Base-by-base conservation (phyloP, 1,140 invertebrate species). In the Streblospio benedicti region DNA sequence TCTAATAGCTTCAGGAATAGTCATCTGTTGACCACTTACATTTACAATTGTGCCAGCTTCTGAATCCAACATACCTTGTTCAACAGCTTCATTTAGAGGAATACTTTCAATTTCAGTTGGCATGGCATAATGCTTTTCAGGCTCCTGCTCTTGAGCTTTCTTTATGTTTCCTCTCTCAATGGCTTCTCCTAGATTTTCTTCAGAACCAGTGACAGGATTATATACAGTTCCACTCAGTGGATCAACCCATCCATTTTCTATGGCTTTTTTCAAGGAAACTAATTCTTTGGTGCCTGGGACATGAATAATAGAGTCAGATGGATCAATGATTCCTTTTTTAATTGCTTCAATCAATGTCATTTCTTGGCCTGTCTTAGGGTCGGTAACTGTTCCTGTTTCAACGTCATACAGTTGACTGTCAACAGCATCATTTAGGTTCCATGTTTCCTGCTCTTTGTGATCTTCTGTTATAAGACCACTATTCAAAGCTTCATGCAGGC, bases 1-100 rank as follows among this genome's bases (percentile, higher is more conserved):
- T 65, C 86, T 77, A 45, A 95, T 78, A 9, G 93, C 91, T 74
- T 91, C 82, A 41, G 82, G 77, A 28, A 94, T 76, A 25, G 83
- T 83, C 16, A 84, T 82, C 67, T 94, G 65, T 85, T 83, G 85
- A 23, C 87, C 87, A 12, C 84, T 85, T 20, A 88, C 86, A 80
- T 95, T 90, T n/a, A 85, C 76, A 49, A 96, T 87, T 52, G 83
- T 82, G 65, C 91, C 89, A 54, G 93, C 89, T 73, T 94, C 88
- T 12, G 53, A 45, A 63, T 63, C 33, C 27, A 35, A 52, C 31
- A 59, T 47, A 38, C 88, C 86, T 69, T 84, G 84, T 71, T 84
- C 83, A 66, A 89, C 28, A 32, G 53, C 52, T 44, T 28, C 35
- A 3, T 27, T 32, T 33, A 61, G 54, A 32, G 69, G 85, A 5